phyloP scores from a whole-genome alignment of 2,888 invertebrate genomes.

The Brenthis ino region DNA sequence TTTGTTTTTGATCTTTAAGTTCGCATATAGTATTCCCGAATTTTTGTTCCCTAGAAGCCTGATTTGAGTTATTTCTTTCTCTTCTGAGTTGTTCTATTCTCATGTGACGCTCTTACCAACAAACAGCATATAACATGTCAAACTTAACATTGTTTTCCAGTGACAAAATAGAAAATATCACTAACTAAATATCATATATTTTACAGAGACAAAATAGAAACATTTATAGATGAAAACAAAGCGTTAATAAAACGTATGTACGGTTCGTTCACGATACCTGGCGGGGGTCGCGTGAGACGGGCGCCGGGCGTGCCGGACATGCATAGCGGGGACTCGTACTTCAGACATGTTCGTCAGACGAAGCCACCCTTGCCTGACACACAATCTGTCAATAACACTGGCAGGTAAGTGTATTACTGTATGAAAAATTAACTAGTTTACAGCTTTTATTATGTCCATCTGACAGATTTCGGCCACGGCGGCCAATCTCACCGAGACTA shows the following conservation, averaged over 20 bases:
- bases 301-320: slow-evolving; percentile 83
- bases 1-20: not conserved
- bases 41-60: no score
- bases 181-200: not conserved
- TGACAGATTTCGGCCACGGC: no score
- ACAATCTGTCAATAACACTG: slow-evolving; percentile 70
- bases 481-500: no score
- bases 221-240: slow-evolving; percentile 96
- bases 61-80: no score
- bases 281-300: slow-evolving; percentile 66
- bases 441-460: no score
- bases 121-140: no score
- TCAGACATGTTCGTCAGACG: slow-evolving; percentile 71
- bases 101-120: no score
- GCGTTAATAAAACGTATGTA: slow-evolving; percentile 96
- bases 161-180: not conserved
- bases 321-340: slow-evolving; percentile 67
- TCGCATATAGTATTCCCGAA: not conserved
- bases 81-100: no score
- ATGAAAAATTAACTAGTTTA: not conserved
- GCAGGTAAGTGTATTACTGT: slow-evolving; percentile 53
- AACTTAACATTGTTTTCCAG: no score
- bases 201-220: slow-evolving; percentile 93
- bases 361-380: slow-evolving; percentile 70
- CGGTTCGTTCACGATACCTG: slow-evolving; percentile 89